Conservation (phyloP, 2,113 vertebrate genomes). For the Numida meleagris region DNA sequence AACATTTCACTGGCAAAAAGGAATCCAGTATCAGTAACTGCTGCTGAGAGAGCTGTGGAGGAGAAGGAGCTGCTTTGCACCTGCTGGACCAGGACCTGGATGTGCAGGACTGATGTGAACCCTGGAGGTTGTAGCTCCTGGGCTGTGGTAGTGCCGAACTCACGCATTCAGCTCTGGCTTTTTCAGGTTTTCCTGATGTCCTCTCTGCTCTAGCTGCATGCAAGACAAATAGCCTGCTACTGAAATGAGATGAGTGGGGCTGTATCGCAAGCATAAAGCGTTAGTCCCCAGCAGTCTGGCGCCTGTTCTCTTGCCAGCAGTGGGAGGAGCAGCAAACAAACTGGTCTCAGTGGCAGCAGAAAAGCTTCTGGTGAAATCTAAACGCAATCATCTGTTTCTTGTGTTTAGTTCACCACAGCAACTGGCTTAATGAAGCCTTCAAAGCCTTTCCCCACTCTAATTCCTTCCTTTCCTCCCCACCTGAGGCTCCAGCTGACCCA, state of each 20-base stretch:
- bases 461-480: neutral
- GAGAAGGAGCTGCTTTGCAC: neutral
- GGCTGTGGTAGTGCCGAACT: neutral
- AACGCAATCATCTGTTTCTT: neutral
- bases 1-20: neutral
- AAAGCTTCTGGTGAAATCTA: constrained; percentile 12
- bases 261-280: neutral
- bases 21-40: neutral
- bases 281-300: constrained; percentile 16
- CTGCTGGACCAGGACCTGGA: neutral
- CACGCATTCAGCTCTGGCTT: rapidly evolving
- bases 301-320: neutral
- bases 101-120: neutral
- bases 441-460: neutral
- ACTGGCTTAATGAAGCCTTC: neutral
- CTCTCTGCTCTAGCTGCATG: neutral
- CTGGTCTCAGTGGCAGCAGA: constrained; percentile 3
- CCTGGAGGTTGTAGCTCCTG: neutral
- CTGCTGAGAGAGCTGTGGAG: neutral
- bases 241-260: neutral
- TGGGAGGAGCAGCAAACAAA: constrained; percentile 17
- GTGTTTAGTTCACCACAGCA: neutral
- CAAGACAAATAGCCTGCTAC: neutral
- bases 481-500: neutral
- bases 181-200: neutral